Conservation (phyloP, 2,797 vertebrate genomes). For the Mus minutoides region DNA sequence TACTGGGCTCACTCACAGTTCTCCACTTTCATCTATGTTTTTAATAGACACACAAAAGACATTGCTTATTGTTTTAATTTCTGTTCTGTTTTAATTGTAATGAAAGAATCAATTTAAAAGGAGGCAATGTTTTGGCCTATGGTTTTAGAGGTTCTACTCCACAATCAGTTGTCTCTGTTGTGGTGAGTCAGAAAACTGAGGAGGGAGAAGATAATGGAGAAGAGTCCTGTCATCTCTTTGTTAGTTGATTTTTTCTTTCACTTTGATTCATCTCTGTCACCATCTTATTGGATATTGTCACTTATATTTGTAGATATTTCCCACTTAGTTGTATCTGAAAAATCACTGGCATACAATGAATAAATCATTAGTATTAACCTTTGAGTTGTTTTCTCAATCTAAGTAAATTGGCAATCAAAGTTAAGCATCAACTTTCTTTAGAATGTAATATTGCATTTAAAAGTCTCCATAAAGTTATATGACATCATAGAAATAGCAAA, state of each 20-base stretch:
- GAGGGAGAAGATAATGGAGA: rapidly evolving
- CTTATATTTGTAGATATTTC: not conserved
- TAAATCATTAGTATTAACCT: not conserved
- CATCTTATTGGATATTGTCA: not conserved
- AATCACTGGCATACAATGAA: too few relatives aligned
- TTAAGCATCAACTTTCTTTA: not conserved
- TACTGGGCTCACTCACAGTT: not conserved
- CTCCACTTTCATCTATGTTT: slow-evolving; percentile 2
- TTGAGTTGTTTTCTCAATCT: not conserved
- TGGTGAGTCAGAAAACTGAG: not conserved
- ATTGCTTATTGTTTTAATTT: not conserved
- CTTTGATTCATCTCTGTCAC: not conserved
- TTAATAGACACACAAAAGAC: not conserved
- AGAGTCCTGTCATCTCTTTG: not conserved
- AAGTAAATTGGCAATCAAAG: not conserved
- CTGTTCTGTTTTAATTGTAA: not conserved
- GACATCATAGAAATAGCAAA: not conserved
- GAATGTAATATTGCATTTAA: not conserved
- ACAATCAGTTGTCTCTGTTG: not conserved
- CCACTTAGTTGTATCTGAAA: not conserved
- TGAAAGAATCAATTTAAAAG: not conserved
- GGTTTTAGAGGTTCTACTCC: not conserved
- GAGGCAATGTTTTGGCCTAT: not conserved
- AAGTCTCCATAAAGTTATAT: not conserved
- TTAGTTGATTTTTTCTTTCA: too few relatives aligned